Conservation (phyloP, 2,888 invertebrate genomes). For the Dendrolimus pini region DNA sequence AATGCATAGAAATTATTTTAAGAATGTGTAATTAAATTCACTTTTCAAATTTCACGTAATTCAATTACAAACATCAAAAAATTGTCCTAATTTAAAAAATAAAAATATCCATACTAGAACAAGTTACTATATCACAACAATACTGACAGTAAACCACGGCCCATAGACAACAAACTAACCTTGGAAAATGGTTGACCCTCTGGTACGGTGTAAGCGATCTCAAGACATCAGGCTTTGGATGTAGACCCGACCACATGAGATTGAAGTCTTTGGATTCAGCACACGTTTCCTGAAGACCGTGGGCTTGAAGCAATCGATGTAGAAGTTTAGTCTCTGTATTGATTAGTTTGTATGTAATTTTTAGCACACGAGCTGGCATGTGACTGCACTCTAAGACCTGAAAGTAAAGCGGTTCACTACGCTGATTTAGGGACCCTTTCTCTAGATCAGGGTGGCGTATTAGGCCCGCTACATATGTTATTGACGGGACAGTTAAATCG, state of each 20-base stretch:
- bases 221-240: constrained; percentile 92
- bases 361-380: constrained; percentile 82
- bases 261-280: constrained; percentile 84
- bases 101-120: too few species aligned
- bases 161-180: constrained; percentile 55
- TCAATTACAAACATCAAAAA: too few species aligned
- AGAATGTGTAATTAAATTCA: too few species aligned
- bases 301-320: constrained; percentile 84
- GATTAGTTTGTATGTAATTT: constrained; percentile 86
- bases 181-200: constrained; percentile 96
- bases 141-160: too few species aligned
- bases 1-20: too few species aligned
- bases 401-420: neutral
- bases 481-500: too few species aligned
- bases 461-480: too few species aligned
- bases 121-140: too few species aligned
- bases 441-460: neutral
- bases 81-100: too few species aligned
- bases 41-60: too few species aligned
- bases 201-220: constrained; percentile 90
- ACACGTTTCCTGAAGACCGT: constrained; percentile 83
- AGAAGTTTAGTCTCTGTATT: constrained; percentile 90
- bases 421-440: neutral
- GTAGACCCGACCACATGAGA: constrained; percentile 94
- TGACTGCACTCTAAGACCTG: constrained; percentile 63